Percentiles rank a stretch among this genome's conserved stretches.
Evolutionary conservation across 2,797 vertebrate species (phyloP).

Genomic region (Hippocampus kuda): DNA sequence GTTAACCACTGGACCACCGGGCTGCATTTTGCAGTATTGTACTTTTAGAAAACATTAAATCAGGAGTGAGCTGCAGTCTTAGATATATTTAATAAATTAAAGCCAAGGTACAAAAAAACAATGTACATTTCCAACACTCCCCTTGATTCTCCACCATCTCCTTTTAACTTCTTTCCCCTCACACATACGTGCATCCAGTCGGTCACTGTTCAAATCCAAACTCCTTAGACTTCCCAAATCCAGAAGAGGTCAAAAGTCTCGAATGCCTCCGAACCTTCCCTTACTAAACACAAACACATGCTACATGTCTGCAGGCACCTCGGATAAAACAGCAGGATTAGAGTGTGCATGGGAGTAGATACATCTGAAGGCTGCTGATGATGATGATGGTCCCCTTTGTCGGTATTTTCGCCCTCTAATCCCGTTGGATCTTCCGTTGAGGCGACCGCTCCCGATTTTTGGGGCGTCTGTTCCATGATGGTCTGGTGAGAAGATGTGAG

Average conservation of each 20-base stretch:
- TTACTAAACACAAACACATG: slow-evolving; percentile 69
- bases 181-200: slow-evolving; percentile 29
- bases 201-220: slow-evolving; percentile 25
- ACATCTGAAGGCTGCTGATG: slow-evolving; percentile 33
- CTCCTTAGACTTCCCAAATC: background rate
- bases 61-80: slow-evolving; percentile 50
- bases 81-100: slow-evolving; percentile 85
- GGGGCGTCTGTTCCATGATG: slow-evolving; percentile 24
- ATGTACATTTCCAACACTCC: slow-evolving; percentile 62
- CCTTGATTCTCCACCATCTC: slow-evolving; percentile 25
- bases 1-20: no score
- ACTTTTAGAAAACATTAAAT: background rate
- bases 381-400: slow-evolving; percentile 17
- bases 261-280: slow-evolving; percentile 12
- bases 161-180: slow-evolving; percentile 32
- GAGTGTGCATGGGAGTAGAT: slow-evolving; percentile 47
- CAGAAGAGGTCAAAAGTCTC: slow-evolving; percentile 21
- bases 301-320: slow-evolving; percentile 75
- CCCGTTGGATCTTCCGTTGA: background rate
- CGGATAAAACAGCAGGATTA: slow-evolving; percentile 63
- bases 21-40: background rate
- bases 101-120: slow-evolving; percentile 76
- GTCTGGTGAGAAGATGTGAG: slow-evolving; percentile 18
- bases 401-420: background rate
- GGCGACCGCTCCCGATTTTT: background rate